Evolutionary conservation across 2,113 vertebrate genomes (phyloP).

Genomic region (Ctenodactylus gundi): DNA sequence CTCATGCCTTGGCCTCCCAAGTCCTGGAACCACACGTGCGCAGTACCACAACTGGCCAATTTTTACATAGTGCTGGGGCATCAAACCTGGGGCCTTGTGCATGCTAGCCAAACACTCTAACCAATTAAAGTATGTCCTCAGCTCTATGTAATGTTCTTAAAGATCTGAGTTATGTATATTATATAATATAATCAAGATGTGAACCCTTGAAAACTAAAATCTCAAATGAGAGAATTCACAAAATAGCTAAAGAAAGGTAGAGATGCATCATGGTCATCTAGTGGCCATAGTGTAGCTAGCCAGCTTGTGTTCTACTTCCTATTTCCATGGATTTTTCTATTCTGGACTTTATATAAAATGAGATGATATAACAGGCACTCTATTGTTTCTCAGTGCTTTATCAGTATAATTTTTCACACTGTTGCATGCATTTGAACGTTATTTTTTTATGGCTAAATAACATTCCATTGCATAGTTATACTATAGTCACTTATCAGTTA

Average conservation of each 20-base stretch:
- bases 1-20: too few species aligned
- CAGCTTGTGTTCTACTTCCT: neutral
- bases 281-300: too few species aligned
- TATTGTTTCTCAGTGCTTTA: neutral
- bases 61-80: too few species aligned
- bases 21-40: too few species aligned
- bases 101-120: too few species aligned
- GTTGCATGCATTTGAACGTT: neutral
- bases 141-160: neutral
- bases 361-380: too few species aligned
- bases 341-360: neutral
- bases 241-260: neutral
- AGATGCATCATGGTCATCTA: neutral
- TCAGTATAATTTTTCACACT: neutral
- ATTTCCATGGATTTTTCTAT: neutral
- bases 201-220: neutral
- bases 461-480: neutral
- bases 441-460: neutral
- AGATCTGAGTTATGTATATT: neutral
- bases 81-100: too few species aligned
- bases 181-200: neutral
- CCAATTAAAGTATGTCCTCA: too few species aligned
- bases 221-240: neutral
- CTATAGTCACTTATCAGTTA: neutral
- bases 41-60: too few species aligned